Conservation (phyloP, 2,797 vertebrate species). For the Enteromius viviparus region DNA sequence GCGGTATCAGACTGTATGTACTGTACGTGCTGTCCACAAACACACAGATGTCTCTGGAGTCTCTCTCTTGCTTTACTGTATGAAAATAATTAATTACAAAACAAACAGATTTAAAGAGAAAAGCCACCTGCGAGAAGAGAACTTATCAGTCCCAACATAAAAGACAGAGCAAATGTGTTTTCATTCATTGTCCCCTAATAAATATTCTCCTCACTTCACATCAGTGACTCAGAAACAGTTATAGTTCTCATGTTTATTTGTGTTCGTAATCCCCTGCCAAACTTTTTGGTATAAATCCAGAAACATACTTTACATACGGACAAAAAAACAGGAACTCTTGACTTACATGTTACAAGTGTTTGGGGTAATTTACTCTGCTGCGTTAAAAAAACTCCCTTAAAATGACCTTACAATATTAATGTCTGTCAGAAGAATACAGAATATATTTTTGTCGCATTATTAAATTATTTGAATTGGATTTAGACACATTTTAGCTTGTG, state of each 20-base stretch:
- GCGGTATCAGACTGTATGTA: neutral
- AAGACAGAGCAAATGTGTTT: neutral
- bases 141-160: slow-evolving; percentile 22
- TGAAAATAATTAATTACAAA: slow-evolving; percentile 2
- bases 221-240: neutral
- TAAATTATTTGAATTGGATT: too few relatives aligned
- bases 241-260: neutral
- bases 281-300: neutral
- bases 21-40: neutral
- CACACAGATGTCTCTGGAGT: neutral
- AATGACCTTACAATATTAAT: too few relatives aligned
- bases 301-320: neutral
- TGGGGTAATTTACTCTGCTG: too few relatives aligned
- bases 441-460: neutral
- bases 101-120: slow-evolving; percentile 7
- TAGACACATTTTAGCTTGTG: too few relatives aligned
- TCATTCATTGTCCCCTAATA: slow-evolving; percentile 4
- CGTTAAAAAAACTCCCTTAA: too few relatives aligned
- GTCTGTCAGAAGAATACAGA: too few relatives aligned
- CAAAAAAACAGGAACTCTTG: neutral
- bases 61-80: neutral
- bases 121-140: neutral
- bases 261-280: neutral
- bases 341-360: neutral
- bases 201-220: slow-evolving; percentile 7